A percentile compares a stretch with the other conserved stretches of the same genome.
phyloP scores from a whole-genome alignment of 1,140 invertebrate genomes.

The Phthorimaea operculella region DNA sequence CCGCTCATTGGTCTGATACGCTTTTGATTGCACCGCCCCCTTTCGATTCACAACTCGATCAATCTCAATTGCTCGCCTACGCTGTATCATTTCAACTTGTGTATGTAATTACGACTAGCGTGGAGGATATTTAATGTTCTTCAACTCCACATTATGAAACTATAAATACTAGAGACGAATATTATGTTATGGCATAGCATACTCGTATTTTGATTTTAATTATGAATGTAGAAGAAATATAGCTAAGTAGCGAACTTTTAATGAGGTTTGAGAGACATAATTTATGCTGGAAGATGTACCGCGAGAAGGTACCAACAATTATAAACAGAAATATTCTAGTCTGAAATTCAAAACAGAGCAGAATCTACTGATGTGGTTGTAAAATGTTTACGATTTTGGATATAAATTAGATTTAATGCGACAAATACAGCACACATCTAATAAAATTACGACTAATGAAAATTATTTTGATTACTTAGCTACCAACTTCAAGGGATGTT shows the following conservation, averaged over 20 bases:
- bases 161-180: neutral
- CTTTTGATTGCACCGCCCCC: slow-evolving; percentile 64
- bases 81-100: slow-evolving; percentile 16
- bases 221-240: too few species aligned
- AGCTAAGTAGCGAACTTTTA: neutral
- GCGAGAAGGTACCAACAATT: slow-evolving; percentile 11
- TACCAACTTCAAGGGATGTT: too few species aligned
- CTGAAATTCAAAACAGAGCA: slow-evolving; percentile 24
- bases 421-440: slow-evolving; percentile 25
- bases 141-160: neutral
- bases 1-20: slow-evolving; percentile 57
- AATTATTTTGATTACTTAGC: too few species aligned
- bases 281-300: neutral
- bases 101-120: neutral
- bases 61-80: slow-evolving; percentile 50
- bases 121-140: neutral
- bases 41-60: slow-evolving; percentile 55
- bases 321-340: slow-evolving; percentile 28
- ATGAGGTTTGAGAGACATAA: neutral
- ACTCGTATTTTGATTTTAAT: too few species aligned
- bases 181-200: neutral
- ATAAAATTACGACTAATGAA: neutral
- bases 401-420: slow-evolving; percentile 42
- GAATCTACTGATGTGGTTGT: slow-evolving; percentile 26
- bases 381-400: slow-evolving; percentile 45